Evolutionary conservation across 64 coral and sea anemone species (phyloP).

Genomic region (Cladopsammia gracilis): DNA sequence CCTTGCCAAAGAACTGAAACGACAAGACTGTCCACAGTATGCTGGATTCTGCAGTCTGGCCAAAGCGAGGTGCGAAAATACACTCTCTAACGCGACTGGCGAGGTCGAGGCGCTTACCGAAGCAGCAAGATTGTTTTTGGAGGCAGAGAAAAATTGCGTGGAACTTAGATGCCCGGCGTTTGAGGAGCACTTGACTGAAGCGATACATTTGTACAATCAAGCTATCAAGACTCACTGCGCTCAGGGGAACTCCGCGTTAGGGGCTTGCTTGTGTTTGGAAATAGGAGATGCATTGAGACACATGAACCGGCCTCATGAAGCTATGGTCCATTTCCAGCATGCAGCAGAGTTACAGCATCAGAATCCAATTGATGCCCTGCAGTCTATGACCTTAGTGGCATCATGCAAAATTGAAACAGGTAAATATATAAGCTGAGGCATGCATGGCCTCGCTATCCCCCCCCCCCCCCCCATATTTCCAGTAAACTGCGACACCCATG

Average conservation of each 20-base stretch:
- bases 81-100: conserved; percentile 81
- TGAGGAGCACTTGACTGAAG: conserved; percentile 96
- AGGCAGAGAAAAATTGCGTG: conserved; percentile 89
- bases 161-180: conserved; percentile 91
- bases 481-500: no score
- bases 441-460: neutral
- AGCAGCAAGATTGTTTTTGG: conserved; percentile 95
- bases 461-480: no score
- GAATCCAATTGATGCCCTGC: conserved; percentile 89
- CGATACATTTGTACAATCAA: conserved; percentile 97
- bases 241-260: conserved; percentile 86
- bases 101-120: conserved; percentile 97
- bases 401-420: conserved; percentile 97
- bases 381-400: conserved; percentile 92
- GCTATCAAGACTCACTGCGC: conserved; percentile 94
- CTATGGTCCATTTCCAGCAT: conserved; percentile 98
- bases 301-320: conserved; percentile 94
- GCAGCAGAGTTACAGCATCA: conserved; percentile 96
- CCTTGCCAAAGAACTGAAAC: conserved; percentile 89
- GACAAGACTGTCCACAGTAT: conserved; percentile 94
- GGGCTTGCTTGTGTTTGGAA: conserved; percentile 95
- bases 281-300: conserved; percentile 84
- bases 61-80: conserved; percentile 97
- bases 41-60: conserved; percentile 96
- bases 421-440: neutral